phyloP scores from a whole-genome alignment of 2,113 vertebrate genomes.

The Hippoglossus stenolepis region DNA sequence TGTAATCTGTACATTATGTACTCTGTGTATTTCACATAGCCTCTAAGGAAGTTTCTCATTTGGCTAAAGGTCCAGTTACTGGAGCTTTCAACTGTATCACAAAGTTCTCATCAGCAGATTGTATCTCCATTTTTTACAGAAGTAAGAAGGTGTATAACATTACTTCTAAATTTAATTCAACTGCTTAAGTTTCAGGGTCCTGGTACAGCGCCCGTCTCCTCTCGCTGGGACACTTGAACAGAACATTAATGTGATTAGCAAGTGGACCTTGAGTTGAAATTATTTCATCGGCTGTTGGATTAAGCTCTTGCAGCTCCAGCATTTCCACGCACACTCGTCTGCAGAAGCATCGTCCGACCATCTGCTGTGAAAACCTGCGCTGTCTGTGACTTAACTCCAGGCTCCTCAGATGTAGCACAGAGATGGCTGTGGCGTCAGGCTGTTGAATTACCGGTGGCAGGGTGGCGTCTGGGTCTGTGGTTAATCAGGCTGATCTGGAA shows the following conservation, averaged over 20 bases:
- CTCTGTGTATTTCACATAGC: not conserved
- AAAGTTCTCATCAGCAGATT: not conserved
- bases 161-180: not conserved
- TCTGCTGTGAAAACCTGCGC: slow-evolving; percentile 37
- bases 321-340: not conserved
- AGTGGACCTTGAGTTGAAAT: not conserved
- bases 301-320: not conserved
- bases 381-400: slow-evolving; percentile 25
- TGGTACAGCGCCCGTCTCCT: not conserved
- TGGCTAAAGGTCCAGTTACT: not conserved
- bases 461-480: slow-evolving; percentile 12
- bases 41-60: not conserved
- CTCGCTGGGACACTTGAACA: not conserved
- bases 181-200: not conserved
- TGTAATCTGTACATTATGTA: not conserved
- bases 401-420: slow-evolving; percentile 31
- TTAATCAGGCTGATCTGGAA: not conserved
- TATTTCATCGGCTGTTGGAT: not conserved
- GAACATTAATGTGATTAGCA: not conserved
- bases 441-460: slow-evolving; percentile 37
- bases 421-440: slow-evolving; percentile 12
- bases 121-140: not conserved
- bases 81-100: not conserved
- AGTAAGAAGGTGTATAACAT: not conserved
- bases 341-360: slow-evolving; percentile 25